Conservation (phyloP, 2,888 invertebrate species). For the Lamellibrachia satsuma region DNA sequence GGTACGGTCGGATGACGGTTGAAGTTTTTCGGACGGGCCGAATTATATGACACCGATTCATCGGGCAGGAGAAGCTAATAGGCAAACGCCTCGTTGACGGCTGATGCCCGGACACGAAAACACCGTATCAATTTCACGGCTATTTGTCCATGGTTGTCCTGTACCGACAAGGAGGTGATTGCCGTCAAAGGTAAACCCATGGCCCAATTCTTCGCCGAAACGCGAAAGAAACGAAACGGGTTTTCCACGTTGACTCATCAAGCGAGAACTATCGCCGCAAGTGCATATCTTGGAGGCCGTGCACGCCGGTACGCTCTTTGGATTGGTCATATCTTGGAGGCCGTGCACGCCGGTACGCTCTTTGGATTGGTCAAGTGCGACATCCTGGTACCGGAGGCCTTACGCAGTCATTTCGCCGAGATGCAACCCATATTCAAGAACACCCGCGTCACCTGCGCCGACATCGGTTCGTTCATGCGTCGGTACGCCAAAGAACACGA, state of each 20-base stretch:
- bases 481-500: neutral
- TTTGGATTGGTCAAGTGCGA: constrained; percentile 8
- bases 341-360: neutral
- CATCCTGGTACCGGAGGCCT: constrained; percentile 7
- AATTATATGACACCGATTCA: neutral
- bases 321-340: neutral
- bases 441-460: constrained; percentile 19
- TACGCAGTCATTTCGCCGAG: constrained; percentile 18
- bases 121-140: constrained; percentile 35
- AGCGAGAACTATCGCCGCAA: too few relatives aligned
- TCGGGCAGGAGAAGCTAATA: neutral
- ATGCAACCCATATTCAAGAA: constrained; percentile 29
- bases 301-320: too few relatives aligned
- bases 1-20: neutral
- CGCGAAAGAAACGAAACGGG: neutral
- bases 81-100: neutral
- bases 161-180: neutral
- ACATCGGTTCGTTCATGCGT: constrained; percentile 24
- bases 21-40: neutral
- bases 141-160: constrained; percentile 35
- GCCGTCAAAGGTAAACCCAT: neutral
- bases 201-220: neutral
- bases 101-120: constrained; percentile 6
- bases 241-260: neutral
- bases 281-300: too few relatives aligned